A percentile compares a stretch with the other conserved stretches of the same genome.
Evolutionary conservation across 64 coral and sea anemone species (phyloP).

Genomic region (Montipora cactus): DNA sequence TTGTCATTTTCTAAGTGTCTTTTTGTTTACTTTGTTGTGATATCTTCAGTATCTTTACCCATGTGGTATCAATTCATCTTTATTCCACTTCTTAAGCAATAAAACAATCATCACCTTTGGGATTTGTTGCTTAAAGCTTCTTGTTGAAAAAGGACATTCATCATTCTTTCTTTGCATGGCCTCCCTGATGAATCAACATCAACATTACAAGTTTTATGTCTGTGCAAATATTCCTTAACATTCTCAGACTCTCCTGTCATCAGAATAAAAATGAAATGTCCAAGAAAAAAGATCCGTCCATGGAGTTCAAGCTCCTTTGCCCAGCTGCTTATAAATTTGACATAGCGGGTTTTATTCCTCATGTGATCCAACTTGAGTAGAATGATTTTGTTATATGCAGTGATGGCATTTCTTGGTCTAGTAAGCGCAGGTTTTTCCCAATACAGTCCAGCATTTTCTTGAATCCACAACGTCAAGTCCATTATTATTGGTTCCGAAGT

Average conservation of each 20-base stretch:
- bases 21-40: too few species aligned
- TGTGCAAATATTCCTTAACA: conserved; percentile 78
- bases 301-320: conserved; percentile 65
- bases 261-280: conserved; percentile 77
- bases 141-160: conserved; percentile 74
- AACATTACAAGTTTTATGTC: conserved; percentile 80
- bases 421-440: background rate
- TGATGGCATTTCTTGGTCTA: background rate
- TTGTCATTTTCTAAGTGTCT: too few species aligned
- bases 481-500: conserved; percentile 73
- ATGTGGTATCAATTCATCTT: too few species aligned
- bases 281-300: conserved; percentile 69
- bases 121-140: background rate
- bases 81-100: too few species aligned
- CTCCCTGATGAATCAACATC: conserved; percentile 92
- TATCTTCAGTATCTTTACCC: too few species aligned
- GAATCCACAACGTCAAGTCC: conserved; percentile 79
- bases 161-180: conserved; percentile 97
- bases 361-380: conserved; percentile 91
- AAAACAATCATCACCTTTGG: background rate
- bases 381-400: conserved; percentile 24
- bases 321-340: conserved; percentile 82
- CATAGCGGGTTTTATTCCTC: conserved; percentile 73
- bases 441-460: conserved; percentile 55
- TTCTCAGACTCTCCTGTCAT: conserved; percentile 51